phyloP scores from a whole-genome alignment of 2,113 vertebrate genomes.

The Neotoma lepida region DNA sequence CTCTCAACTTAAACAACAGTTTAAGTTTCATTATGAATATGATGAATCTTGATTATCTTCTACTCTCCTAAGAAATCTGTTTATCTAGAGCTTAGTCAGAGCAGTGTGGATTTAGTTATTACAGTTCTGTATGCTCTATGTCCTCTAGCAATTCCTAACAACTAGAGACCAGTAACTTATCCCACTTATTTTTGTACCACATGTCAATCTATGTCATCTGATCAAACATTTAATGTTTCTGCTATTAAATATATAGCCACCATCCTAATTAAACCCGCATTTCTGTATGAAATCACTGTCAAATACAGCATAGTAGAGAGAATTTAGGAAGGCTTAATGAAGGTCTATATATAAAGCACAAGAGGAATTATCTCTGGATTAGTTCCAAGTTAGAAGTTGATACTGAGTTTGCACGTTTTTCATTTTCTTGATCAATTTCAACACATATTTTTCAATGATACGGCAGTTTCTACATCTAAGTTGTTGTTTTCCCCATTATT shows the following conservation, averaged over 20 bases:
- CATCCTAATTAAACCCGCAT: neutral
- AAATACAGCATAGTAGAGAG: neutral
- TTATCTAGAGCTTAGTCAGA: neutral
- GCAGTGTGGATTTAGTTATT: neutral
- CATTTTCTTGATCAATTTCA: neutral
- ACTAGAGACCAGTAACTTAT: neutral
- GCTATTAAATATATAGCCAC: neutral
- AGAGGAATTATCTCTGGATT: neutral
- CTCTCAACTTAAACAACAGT: constrained; percentile 23
- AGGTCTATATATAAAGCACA: neutral
- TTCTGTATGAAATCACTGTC: neutral
- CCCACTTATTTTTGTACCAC: neutral
- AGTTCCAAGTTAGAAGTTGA: neutral
- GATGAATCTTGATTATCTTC: neutral
- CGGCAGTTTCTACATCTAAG: neutral
- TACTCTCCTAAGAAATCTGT: neutral
- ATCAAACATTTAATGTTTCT: neutral
- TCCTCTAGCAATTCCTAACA: neutral
- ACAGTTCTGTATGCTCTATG: neutral
- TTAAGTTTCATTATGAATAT: no score
- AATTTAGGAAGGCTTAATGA: neutral
- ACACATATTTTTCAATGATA: neutral
- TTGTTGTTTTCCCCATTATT: neutral
- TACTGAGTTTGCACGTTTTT: neutral
- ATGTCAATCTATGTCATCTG: neutral